Evolutionary conservation across 2,797 vertebrate species (phyloP).

Genomic region (Leuciscus waleckii): DNA sequence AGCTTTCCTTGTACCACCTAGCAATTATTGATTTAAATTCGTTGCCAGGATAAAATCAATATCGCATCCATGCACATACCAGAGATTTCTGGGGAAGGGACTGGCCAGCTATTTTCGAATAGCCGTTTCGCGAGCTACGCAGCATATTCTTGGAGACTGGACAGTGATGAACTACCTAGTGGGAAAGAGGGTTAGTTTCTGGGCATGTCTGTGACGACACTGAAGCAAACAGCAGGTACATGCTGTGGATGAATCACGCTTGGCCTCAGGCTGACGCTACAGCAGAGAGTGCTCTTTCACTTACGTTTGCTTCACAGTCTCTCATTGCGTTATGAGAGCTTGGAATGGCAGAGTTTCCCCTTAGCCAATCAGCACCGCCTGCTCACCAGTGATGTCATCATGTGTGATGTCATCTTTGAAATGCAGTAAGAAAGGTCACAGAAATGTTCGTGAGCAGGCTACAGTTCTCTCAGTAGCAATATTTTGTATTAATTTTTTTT

Average conservation of each 20-base stretch:
- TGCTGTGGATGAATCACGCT: conserved; percentile 32
- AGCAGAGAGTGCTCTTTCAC: conserved; percentile 35
- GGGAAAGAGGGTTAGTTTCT: conserved; percentile 22
- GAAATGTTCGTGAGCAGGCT: not conserved
- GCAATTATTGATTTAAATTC: conserved; percentile 15
- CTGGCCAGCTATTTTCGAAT: not conserved
- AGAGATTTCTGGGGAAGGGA: not conserved
- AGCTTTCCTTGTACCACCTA: not conserved
- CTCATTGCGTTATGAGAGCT: conserved; percentile 12
- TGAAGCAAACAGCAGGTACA: conserved; percentile 29
- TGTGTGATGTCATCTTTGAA: conserved; percentile 45
- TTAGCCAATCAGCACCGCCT: conserved; percentile 42
- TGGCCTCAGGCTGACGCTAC: conserved; percentile 26
- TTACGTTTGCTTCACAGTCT: conserved; percentile 37
- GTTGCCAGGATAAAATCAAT: conserved; percentile 19
- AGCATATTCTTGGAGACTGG: not conserved
- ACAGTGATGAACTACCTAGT: conserved; percentile 32
- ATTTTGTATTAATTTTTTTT: not conserved
- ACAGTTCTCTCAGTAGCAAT: not conserved
- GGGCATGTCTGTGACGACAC: conserved; percentile 26
- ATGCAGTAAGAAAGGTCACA: conserved; percentile 27
- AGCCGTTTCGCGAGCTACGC: not conserved
- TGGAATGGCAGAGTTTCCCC: conserved; percentile 32
- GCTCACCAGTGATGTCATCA: conserved; percentile 24
- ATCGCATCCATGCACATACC: not conserved